phyloP scores from a whole-genome alignment of 1,140 invertebrate species.

The Ruditapes philippinarum region DNA sequence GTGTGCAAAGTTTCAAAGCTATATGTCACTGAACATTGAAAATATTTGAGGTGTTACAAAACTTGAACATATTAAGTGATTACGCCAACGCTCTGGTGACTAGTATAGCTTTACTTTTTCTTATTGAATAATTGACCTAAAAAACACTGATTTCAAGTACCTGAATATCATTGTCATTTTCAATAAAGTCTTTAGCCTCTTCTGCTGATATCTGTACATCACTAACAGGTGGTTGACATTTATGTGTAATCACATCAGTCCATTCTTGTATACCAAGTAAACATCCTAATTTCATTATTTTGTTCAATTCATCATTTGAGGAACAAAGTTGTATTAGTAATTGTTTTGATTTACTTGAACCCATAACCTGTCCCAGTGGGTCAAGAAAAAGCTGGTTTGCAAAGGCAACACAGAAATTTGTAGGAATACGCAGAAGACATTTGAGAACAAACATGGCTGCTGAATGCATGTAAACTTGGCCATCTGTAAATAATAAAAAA shows the following conservation, averaged over 20 bases:
- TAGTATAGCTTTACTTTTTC: too few species aligned
- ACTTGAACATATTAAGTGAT: too few species aligned
- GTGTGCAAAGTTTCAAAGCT: too few species aligned
- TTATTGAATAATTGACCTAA: too few species aligned
- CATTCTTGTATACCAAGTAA: conserved; percentile 83
- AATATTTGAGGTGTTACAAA: too few species aligned
- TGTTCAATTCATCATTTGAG: conserved; percentile 51
- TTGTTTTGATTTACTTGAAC: conserved; percentile 82
- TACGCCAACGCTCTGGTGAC: too few species aligned
- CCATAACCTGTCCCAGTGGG: conserved; percentile 83
- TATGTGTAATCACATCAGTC: conserved; percentile 74
- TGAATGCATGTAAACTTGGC: neutral
- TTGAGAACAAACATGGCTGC: conserved; percentile 81
- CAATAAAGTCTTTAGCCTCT: conserved; percentile 44
- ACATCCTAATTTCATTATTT: conserved; percentile 79
- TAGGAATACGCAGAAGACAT: conserved; percentile 78
- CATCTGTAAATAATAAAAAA: neutral
- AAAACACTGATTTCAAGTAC: too few species aligned
- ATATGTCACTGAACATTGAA: too few species aligned
- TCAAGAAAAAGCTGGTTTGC: conserved; percentile 84
- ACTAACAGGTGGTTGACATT: conserved; percentile 63
- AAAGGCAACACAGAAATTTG: conserved; percentile 76
- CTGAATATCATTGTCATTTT: conserved; percentile 1
- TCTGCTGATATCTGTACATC: conserved; percentile 69
- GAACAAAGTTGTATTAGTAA: conserved; percentile 74